Percentiles rank a stretch among this genome's conserved stretches.
Evolutionary conservation across 2,888 invertebrate genomes (phyloP).

Genomic region (Mechanitis mazaeus): DNA sequence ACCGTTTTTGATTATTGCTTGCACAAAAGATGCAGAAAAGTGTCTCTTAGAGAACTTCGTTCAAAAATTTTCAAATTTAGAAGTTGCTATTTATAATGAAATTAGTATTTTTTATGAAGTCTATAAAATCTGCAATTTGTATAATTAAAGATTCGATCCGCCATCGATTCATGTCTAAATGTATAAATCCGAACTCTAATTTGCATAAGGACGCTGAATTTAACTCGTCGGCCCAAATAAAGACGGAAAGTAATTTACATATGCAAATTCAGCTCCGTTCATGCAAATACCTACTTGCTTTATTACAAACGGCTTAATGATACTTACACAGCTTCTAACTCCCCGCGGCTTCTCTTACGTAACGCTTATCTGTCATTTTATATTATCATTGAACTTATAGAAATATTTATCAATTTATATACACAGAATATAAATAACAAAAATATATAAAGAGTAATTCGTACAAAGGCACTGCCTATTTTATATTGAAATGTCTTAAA

Average conservation of each 20-base stretch:
- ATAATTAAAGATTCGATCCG: slow-evolving; percentile 28
- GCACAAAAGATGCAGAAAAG: no score
- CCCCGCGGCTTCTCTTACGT: slow-evolving; percentile 40
- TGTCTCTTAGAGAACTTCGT: no score
- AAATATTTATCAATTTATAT: no score
- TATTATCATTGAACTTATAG: neutral
- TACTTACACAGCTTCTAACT: slow-evolving; percentile 59
- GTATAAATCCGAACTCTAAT: slow-evolving; percentile 39
- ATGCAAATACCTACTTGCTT: slow-evolving; percentile 69
- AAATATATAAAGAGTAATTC: no score
- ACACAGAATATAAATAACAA: no score
- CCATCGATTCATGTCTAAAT: slow-evolving; percentile 22
- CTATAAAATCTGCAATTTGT: slow-evolving; percentile 17
- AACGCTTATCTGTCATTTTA: slow-evolving; percentile 48
- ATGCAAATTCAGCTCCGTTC: slow-evolving; percentile 70
- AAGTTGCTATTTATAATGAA: slow-evolving; percentile 30
- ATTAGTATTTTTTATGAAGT: no score
- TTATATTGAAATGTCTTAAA: no score
- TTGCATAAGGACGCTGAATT: slow-evolving; percentile 62
- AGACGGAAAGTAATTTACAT: slow-evolving; percentile 71
- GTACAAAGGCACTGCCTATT: no score
- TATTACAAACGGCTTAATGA: slow-evolving; percentile 70
- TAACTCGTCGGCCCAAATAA: slow-evolving; percentile 68
- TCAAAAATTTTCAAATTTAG: no score
- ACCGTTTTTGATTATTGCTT: no score